Conservation (phyloP, 2,888 invertebrate genomes). For the Limenitis camilla region DNA sequence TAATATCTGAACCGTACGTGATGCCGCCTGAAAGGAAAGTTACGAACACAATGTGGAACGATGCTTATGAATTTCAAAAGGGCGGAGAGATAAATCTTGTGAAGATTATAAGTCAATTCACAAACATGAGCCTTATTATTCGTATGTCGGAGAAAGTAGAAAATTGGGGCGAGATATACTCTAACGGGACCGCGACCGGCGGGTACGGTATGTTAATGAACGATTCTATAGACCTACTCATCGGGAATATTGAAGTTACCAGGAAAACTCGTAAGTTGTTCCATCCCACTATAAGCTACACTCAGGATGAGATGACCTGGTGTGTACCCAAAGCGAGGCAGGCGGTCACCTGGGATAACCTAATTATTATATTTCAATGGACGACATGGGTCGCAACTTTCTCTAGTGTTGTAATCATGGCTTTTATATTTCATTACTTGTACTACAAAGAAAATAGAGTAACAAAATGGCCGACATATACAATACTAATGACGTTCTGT, state of each 20-base stretch:
- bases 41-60: conserved; percentile 38
- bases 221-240: conserved; percentile 52
- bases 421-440: conserved; percentile 54
- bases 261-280: conserved; percentile 60
- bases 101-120: conserved; percentile 62
- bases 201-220: conserved; percentile 48
- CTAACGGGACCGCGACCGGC: conserved; percentile 56
- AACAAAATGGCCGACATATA: conserved; percentile 65
- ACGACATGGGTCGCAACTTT: conserved; percentile 63
- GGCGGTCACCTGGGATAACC: conserved; percentile 63
- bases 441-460: conserved; percentile 50
- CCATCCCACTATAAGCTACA: conserved; percentile 61
- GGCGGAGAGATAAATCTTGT: conserved; percentile 65
- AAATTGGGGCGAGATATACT: conserved; percentile 56
- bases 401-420: conserved; percentile 48
- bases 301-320: conserved; percentile 69
- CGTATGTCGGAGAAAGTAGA: conserved; percentile 53
- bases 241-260: conserved; percentile 67
- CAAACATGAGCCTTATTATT: conserved; percentile 59
- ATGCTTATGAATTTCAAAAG: conserved; percentile 51
- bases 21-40: conserved; percentile 53
- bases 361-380: conserved; percentile 66
- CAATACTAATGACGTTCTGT: conserved; percentile 60
- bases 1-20: conserved; percentile 66
- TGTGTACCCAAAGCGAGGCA: conserved; percentile 59